phyloP scores from a whole-genome alignment of 2,888 invertebrate genomes.

The Parnassius apollo region DNA sequence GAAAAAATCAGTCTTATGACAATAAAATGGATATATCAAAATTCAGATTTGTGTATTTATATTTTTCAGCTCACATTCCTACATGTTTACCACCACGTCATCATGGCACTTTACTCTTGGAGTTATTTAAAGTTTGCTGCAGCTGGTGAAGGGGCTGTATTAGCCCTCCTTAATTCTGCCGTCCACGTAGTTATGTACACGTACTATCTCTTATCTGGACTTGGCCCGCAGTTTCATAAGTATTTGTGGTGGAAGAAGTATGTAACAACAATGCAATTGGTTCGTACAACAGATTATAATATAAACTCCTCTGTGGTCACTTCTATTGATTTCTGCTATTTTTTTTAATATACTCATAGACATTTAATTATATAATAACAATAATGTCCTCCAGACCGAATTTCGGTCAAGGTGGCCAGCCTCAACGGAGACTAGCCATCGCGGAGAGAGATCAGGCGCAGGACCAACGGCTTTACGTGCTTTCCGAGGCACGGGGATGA shows the following conservation, averaged over 20 bases:
- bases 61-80: slow-evolving; percentile 90
- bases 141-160: slow-evolving; percentile 88
- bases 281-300: slow-evolving; percentile 49
- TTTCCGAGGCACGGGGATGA: no score
- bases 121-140: slow-evolving; percentile 89
- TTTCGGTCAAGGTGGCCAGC: no score
- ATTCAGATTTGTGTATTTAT: neutral
- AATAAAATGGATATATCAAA: no score
- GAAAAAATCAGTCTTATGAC: no score
- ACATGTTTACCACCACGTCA: slow-evolving; percentile 94
- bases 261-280: slow-evolving; percentile 90
- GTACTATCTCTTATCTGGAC: slow-evolving; percentile 88
- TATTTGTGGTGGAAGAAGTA: slow-evolving; percentile 95
- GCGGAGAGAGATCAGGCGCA: no score
- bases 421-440: no score
- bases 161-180: slow-evolving; percentile 87
- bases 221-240: slow-evolving; percentile 88
- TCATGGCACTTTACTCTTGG: slow-evolving; percentile 90
- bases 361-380: no score
- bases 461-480: no score
- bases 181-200: slow-evolving; percentile 92
- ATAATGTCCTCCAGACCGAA: no score
- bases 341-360: no score
- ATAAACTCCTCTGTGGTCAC: no score
- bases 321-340: no score